These are phyloP conservation scores for Rhinoraja longicauda DNA, from an alignment of 2,797 vertebrate species.

Conservation along the genomic window DNA sequence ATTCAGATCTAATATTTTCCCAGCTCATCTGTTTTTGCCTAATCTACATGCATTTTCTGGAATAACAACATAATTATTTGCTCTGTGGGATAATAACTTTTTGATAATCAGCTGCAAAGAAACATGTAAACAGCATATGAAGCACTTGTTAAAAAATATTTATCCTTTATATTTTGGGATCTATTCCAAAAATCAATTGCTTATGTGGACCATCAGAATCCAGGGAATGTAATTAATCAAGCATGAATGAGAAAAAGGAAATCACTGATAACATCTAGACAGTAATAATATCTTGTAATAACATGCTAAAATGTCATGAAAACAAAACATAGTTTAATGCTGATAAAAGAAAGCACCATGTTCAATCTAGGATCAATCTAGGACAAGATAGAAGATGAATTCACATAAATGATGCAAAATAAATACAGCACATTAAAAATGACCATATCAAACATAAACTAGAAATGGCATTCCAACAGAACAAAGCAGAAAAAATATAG, in stretches of 20 bases:
- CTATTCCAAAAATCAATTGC: neutral
- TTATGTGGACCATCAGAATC: neutral
- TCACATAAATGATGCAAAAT: neutral
- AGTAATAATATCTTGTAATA: neutral
- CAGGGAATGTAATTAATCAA: neutral
- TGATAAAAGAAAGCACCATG: neutral
- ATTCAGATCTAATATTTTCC: neutral
- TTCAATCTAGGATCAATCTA: neutral
- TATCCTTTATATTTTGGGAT: neutral
- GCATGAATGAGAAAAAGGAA: neutral
- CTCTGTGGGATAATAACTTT: neutral
- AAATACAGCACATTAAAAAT: slow-evolving; percentile 20
- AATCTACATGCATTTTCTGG: neutral
- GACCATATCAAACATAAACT: neutral
- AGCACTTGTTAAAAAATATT: neutral
- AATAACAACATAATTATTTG: neutral
- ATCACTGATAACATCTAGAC: neutral
- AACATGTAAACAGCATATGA: neutral
- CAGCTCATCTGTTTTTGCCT: neutral
- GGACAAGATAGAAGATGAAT: neutral
- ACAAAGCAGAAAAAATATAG: neutral
- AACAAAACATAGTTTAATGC: neutral
- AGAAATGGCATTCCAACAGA: neutral
- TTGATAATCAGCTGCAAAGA: neutral
- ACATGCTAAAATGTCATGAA: neutral